These are phyloP conservation scores for Diploscapter pachys DNA, from an alignment of 1,140 invertebrate species.

Conservation along the genomic window DNA sequence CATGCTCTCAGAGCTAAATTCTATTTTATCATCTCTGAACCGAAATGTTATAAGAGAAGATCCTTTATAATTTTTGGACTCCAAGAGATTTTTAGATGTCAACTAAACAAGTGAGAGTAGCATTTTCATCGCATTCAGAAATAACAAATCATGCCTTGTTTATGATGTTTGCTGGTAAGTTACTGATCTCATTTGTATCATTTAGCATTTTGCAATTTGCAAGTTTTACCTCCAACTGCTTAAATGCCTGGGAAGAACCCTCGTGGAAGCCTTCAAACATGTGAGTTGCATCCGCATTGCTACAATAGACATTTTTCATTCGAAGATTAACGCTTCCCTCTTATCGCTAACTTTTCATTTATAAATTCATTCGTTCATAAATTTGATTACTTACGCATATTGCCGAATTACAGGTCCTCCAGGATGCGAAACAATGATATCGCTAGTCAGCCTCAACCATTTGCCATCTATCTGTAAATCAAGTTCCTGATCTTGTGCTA, in stretches of 20 bases:
- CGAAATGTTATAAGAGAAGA: too few species aligned
- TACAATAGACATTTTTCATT: constrained; percentile 22
- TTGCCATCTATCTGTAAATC: constrained; percentile 52
- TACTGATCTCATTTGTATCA: too few species aligned
- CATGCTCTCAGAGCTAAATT: too few species aligned
- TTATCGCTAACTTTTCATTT: not conserved
- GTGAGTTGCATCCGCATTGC: constrained; percentile 56
- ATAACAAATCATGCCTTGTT: too few species aligned
- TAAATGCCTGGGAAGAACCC: constrained; percentile 48
- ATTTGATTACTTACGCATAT: constrained; percentile 43
- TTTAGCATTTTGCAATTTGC: too few species aligned
- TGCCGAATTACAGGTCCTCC: constrained; percentile 55
- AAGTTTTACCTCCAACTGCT: constrained; percentile 41
- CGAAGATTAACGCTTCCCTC: not conserved
- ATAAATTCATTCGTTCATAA: constrained; percentile 8
- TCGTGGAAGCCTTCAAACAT: constrained; percentile 57
- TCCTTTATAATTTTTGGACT: too few species aligned
- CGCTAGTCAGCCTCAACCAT: constrained; percentile 46
- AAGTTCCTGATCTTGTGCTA: not conserved
- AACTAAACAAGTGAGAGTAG: too few species aligned
- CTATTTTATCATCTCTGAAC: too few species aligned
- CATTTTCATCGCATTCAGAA: too few species aligned
- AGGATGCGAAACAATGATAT: constrained; percentile 51
- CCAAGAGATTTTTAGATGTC: too few species aligned
- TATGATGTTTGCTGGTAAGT: not conserved